Conservation (phyloP, 2,888 invertebrate genomes). For the Chaetogeoica ovagalla region DNA sequence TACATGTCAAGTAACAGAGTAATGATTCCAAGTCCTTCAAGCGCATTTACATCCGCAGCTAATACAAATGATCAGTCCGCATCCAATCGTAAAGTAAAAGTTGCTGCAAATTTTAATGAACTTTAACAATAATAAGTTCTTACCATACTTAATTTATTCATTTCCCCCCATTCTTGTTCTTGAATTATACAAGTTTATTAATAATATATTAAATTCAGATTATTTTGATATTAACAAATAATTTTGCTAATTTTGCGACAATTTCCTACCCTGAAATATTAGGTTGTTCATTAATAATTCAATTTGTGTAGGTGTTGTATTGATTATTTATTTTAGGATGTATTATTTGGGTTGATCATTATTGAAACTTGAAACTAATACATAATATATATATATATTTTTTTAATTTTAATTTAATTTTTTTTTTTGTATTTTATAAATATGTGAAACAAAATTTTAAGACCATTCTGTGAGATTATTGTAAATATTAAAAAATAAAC, state of each 20-base stretch:
- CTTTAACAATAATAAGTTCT: conserved; percentile 20
- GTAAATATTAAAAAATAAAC: conserved; percentile 1
- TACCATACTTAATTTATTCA: not conserved
- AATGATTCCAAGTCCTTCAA: conserved; percentile 49
- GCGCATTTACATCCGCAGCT: conserved; percentile 45
- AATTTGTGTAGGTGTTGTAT: not conserved
- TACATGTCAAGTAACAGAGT: conserved; percentile 40
- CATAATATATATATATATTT: not conserved
- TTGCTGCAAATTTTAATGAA: conserved; percentile 42
- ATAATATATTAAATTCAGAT: not conserved
- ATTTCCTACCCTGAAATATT: not conserved
- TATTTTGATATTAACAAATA: not conserved
- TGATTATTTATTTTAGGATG: not conserved
- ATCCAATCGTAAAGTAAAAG: conserved; percentile 39
- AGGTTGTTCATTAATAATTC: not conserved
- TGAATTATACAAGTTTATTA: not conserved
- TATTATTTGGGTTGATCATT: not conserved
- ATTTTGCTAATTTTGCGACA: not conserved
- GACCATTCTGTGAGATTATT: not conserved
- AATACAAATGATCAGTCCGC: conserved; percentile 30
- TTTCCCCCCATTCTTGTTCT: not conserved
- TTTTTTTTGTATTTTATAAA: conserved; percentile 4
- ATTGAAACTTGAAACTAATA: not conserved
- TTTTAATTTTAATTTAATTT: not conserved
- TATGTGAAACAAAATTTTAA: too few relatives aligned